These are phyloP conservation scores for Dinocampus coccinellae DNA, from an alignment of 2,888 invertebrate genomes.

Conservation along the genomic window DNA sequence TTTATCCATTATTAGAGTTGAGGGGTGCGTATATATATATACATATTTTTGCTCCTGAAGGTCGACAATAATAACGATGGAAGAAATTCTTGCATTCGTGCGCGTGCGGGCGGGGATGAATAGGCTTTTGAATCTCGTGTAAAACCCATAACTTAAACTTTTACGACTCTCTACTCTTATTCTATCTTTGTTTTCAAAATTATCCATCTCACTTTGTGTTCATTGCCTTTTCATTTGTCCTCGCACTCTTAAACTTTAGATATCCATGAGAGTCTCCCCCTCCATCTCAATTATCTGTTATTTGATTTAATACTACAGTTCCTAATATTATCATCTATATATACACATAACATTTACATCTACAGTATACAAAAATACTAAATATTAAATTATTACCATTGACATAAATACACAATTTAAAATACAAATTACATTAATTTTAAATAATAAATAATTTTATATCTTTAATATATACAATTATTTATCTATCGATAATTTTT, in stretches of 20 bases:
- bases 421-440: background rate
- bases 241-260: slow-evolving; percentile 16
- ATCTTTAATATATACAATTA: background rate
- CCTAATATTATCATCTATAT: slow-evolving; percentile 44
- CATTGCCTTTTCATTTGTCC: slow-evolving; percentile 18
- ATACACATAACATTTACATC: background rate
- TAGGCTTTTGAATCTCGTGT: slow-evolving; percentile 61
- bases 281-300: slow-evolving; percentile 57
- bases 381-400: background rate
- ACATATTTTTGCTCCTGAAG: slow-evolving; percentile 40
- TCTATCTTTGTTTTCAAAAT: too few species aligned
- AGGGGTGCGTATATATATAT: background rate
- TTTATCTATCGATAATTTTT: too few species aligned
- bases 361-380: background rate
- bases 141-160: slow-evolving; percentile 68
- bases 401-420: background rate
- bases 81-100: slow-evolving; percentile 1
- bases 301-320: slow-evolving; percentile 56
- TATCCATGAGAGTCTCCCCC: slow-evolving; percentile 38
- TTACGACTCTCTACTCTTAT: slow-evolving; percentile 64
- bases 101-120: slow-evolving; percentile 35
- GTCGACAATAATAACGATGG: slow-evolving; percentile 27
- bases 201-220: slow-evolving; percentile 32
- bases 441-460: background rate
- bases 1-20: slow-evolving; percentile 69